Conservation (phyloP, 2,888 invertebrate genomes). For the Prosapia bicincta region DNA sequence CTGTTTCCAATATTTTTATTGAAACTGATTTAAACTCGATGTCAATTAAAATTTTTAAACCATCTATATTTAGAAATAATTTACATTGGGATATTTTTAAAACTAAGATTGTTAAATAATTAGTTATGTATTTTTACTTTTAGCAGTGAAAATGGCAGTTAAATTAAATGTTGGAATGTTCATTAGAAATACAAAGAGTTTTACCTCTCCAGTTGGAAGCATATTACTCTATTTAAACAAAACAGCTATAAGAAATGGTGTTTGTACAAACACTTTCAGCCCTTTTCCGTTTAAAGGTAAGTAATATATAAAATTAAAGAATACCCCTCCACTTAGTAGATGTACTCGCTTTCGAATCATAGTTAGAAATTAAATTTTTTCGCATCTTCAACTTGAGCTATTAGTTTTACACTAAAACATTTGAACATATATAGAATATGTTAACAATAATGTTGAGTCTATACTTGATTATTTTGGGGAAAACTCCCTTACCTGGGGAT, state of each 20-base stretch:
- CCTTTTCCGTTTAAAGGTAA: not conserved
- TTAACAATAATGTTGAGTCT: no score
- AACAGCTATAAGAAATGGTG: not conserved
- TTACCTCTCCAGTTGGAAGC: not conserved
- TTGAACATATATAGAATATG: not conserved
- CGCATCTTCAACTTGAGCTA: not conserved
- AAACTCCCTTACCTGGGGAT: no score
- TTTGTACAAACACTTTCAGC: not conserved
- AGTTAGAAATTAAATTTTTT: not conserved
- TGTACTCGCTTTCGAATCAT: no score
- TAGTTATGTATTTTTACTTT: not conserved
- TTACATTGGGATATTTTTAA: no score
- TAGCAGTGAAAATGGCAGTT: not conserved
- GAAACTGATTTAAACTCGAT: no score
- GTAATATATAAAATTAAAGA: not conserved
- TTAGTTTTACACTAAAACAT: not conserved
- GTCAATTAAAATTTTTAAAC: no score
- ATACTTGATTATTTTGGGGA: no score
- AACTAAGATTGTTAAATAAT: no score
- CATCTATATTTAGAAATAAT: no score
- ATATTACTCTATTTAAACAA: not conserved
- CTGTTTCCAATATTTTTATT: no score
- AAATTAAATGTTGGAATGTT: not conserved
- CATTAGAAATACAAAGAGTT: not conserved
- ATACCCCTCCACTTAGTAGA: no score